These are phyloP conservation scores for Hydractinia echinata DNA, from an alignment of 30 jellyfish, hydroid and myxozoan genomes.

Conservation along the genomic window DNA sequence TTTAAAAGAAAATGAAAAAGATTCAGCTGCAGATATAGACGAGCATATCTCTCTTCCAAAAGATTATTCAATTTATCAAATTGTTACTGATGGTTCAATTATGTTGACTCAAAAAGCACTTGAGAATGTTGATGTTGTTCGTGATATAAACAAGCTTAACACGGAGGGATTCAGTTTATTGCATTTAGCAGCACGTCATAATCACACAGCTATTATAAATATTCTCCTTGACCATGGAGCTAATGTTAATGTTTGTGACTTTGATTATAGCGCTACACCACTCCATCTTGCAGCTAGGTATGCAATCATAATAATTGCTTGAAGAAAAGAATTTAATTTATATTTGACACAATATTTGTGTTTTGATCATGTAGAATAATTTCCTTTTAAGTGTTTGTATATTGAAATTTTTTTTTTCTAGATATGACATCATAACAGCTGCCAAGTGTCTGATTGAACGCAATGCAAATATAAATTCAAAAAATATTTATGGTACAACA, in stretches of 20 bases:
- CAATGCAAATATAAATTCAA: constrained; percentile 48
- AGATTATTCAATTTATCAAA: constrained; percentile 46
- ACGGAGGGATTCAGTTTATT: constrained; percentile 67
- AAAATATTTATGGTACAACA: constrained; percentile 64
- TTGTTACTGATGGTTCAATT: constrained; percentile 72
- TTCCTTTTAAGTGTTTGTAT: no score
- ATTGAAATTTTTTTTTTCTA: background rate
- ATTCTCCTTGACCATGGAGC: constrained; percentile 58
- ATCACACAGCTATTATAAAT: constrained; percentile 43
- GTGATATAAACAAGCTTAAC: constrained; percentile 48
- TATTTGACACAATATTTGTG: no score
- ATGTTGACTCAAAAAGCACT: background rate
- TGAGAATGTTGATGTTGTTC: background rate
- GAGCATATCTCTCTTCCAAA: no score
- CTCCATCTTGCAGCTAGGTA: constrained; percentile 91
- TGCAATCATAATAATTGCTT: background rate
- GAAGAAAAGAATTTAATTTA: no score
- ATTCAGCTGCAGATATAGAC: no score
- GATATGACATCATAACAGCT: constrained; percentile 61
- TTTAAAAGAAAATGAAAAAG: no score
- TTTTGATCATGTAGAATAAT: no score
- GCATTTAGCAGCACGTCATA: constrained; percentile 83
- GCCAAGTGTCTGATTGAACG: constrained; percentile 54
- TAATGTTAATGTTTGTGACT: constrained; percentile 42
- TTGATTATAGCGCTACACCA: constrained; percentile 66